phyloP scores from a whole-genome alignment of 2,888 invertebrate genomes.

The Noctua fimbriata region DNA sequence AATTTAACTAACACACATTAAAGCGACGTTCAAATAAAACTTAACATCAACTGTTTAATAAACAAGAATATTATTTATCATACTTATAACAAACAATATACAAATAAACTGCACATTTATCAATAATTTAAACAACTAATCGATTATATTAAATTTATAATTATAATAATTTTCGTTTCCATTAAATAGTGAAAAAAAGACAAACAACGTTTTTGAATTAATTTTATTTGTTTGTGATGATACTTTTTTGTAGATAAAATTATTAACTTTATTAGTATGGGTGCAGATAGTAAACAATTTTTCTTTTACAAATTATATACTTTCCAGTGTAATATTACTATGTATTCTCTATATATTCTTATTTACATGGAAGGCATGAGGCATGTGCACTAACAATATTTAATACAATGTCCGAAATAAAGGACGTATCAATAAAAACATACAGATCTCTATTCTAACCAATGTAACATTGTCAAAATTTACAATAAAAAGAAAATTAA shows the following conservation, averaged over 20 bases:
- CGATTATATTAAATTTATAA: conserved; percentile 58
- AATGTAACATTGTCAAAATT: conserved; percentile 65
- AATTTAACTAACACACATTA: conserved; percentile 70
- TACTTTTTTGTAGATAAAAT: conserved; percentile 58
- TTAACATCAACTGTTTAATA: conserved; percentile 49
- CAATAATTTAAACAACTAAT: conserved; percentile 64
- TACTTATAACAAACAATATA: conserved; percentile 44
- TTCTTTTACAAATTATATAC: conserved; percentile 57
- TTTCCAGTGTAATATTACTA: conserved; percentile 63
- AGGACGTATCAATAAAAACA: conserved; percentile 69
- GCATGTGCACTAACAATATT: conserved; percentile 77
- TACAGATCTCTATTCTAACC: conserved; percentile 65
- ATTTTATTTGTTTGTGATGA: conserved; percentile 24
- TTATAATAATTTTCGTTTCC: conserved; percentile 55
- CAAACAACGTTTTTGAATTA: conserved; percentile 24
- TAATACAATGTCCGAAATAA: conserved; percentile 70
- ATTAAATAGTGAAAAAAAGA: conserved; percentile 47
- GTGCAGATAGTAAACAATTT: conserved; percentile 61
- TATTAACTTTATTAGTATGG: conserved; percentile 60
- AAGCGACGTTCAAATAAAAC: conserved; percentile 68
- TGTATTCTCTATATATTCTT: conserved; percentile 73
- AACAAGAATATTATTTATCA: conserved; percentile 47
- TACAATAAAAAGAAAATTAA: conserved; percentile 48
- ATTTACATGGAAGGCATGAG: conserved; percentile 88
- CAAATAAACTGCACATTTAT: conserved; percentile 57